Conservation (phyloP, 1,140 invertebrate genomes). For the Rhagoletis zephyria region DNA sequence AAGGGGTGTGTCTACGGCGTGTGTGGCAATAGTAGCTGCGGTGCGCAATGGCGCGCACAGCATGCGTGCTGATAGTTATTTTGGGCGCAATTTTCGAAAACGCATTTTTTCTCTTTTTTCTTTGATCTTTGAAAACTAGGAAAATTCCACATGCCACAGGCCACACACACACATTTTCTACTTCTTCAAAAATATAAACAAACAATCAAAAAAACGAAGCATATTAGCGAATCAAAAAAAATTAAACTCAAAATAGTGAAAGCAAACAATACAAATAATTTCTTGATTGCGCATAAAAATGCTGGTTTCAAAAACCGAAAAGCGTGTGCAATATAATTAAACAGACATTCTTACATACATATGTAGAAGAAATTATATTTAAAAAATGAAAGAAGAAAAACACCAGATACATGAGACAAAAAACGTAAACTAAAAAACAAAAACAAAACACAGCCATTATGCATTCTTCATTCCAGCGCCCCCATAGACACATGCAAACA, state of each 20-base stretch:
- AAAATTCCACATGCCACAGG: background rate
- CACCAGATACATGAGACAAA: background rate
- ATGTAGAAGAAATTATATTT: background rate
- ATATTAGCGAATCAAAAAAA: conserved; percentile 23
- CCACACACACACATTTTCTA: conserved; percentile 17
- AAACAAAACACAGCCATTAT: conserved; percentile 39
- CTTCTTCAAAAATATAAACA: conserved; percentile 29
- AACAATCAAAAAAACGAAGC: conserved; percentile 42
- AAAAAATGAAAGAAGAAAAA: conserved; percentile 2
- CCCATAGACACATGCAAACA: background rate
- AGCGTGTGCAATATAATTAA: background rate
- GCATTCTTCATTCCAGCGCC: conserved; percentile 15
- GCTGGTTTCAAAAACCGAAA: conserved; percentile 50
- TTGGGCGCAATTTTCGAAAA: background rate
- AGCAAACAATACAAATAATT: background rate
- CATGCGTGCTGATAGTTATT: background rate
- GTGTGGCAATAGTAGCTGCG: background rate
- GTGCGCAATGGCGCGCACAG: background rate
- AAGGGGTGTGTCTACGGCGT: background rate
- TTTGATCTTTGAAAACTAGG: background rate
- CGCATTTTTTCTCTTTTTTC: background rate
- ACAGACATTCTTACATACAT: conserved; percentile 2
- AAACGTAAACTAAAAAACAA: background rate
- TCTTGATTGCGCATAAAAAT: conserved; percentile 35
- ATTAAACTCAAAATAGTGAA: background rate